Evolutionary conservation across 1,140 invertebrate species (phyloP).

Genomic region (Bombus sibiricus): DNA sequence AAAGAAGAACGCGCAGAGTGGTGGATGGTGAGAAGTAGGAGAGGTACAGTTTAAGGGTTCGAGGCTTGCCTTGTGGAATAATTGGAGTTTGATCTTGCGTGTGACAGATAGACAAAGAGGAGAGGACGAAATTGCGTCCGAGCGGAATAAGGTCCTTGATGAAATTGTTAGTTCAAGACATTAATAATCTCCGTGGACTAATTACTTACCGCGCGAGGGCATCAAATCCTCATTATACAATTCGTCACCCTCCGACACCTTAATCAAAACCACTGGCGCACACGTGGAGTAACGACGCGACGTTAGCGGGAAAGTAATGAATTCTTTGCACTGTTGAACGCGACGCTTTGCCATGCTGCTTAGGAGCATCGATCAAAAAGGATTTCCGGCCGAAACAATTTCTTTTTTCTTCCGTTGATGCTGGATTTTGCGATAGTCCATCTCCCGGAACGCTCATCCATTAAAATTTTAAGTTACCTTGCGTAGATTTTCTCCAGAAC

Average conservation of each 20-base stretch:
- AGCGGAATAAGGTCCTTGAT: slow-evolving; percentile 49
- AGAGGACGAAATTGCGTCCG: slow-evolving; percentile 35
- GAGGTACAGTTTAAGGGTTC: background rate
- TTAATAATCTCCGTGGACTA: slow-evolving; percentile 64
- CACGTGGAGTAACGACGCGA: slow-evolving; percentile 43
- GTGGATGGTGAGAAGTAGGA: too few species aligned
- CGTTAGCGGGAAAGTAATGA: slow-evolving; percentile 38
- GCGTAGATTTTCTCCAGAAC: background rate
- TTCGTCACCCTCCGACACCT: slow-evolving; percentile 71
- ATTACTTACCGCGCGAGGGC: slow-evolving; percentile 68
- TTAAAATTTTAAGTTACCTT: background rate
- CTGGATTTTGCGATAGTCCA: too few species aligned
- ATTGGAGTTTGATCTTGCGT: slow-evolving; percentile 11
- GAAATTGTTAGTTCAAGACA: slow-evolving; percentile 61
- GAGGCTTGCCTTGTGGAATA: background rate
- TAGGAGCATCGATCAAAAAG: background rate
- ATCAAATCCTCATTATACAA: slow-evolving; percentile 73
- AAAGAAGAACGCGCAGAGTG: background rate
- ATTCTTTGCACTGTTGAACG: slow-evolving; percentile 39
- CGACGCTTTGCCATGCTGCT: slow-evolving; percentile 6
- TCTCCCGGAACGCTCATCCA: too few species aligned
- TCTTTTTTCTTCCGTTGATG: too few species aligned
- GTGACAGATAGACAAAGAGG: slow-evolving; percentile 8
- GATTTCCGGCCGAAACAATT: background rate
- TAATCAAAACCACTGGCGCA: slow-evolving; percentile 64